Evolutionary conservation across 2,797 vertebrate genomes (phyloP).

Genomic region (Gila robusta): DNA sequence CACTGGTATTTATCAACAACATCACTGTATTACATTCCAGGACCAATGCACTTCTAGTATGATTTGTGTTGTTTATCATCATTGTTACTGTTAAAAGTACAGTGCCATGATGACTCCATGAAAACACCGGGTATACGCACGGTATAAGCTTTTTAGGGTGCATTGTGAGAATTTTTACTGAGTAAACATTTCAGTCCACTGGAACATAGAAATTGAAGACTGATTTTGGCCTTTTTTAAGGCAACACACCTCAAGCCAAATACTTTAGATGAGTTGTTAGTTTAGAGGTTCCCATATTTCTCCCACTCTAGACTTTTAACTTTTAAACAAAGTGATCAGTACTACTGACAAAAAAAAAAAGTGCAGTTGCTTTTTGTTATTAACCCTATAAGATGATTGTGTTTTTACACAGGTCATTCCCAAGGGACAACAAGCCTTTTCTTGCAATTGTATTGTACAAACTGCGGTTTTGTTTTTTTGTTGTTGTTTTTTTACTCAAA

Average conservation of each 20-base stretch:
- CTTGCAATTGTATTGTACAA: not conserved
- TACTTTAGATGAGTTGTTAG: not conserved
- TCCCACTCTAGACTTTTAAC: not conserved
- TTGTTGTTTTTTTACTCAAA: conserved; percentile 34
- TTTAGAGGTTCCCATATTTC: not conserved
- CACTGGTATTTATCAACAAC: conserved; percentile 30
- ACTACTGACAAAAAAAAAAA: conserved; percentile 1
- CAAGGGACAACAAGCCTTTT: not conserved
- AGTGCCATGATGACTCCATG: not conserved
- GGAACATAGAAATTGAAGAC: not conserved
- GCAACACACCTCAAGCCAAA: not conserved
- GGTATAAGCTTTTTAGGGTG: not conserved
- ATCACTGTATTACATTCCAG: conserved; percentile 3
- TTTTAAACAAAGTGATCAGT: not conserved
- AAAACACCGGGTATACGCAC: not conserved
- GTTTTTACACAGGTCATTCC: not conserved
- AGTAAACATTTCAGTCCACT: not conserved
- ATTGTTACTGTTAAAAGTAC: not conserved
- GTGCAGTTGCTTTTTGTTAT: not conserved
- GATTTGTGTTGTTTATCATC: conserved; percentile 33
- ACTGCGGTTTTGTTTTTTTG: not conserved
- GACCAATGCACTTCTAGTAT: not conserved
- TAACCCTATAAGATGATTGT: not conserved
- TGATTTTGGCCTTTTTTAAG: not conserved
- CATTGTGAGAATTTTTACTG: not conserved